A percentile compares a stretch with the other conserved stretches of the same genome.
phyloP scores from a whole-genome alignment of 2,113 vertebrate species.

The Charadrius vociferus region DNA sequence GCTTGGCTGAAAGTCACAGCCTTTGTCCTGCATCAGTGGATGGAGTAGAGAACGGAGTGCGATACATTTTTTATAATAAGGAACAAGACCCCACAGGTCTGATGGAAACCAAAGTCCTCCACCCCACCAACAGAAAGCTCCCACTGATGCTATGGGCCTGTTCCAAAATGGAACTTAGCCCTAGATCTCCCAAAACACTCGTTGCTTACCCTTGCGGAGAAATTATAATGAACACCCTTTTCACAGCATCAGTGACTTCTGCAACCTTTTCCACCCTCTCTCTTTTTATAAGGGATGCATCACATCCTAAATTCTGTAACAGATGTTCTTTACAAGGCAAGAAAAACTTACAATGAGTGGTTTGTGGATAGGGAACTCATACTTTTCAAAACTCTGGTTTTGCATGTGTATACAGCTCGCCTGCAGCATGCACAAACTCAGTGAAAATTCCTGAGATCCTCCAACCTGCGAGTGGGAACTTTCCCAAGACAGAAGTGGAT shows the following conservation, averaged over 20 bases:
- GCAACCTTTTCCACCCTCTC: neutral
- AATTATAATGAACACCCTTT: neutral
- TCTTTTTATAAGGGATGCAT: neutral
- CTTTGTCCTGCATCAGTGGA: neutral
- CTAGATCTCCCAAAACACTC: neutral
- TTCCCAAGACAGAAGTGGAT: neutral
- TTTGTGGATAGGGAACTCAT: neutral
- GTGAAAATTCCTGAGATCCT: neutral
- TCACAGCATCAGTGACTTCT: neutral
- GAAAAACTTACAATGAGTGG: neutral
- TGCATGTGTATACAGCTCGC: neutral
- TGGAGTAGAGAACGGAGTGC: neutral
- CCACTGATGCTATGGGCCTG: neutral
- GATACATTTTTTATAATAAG: neutral
- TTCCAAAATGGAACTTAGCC: neutral
- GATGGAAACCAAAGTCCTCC: neutral
- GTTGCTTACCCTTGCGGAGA: neutral
- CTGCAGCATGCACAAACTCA: neutral
- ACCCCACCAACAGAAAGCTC: neutral
- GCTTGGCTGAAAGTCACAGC: slow-evolving; percentile 10
- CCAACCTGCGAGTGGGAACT: neutral
- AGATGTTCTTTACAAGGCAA: slow-evolving; percentile 41
- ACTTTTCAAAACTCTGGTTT: neutral
- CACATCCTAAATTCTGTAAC: slow-evolving; percentile 20
- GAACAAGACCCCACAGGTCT: neutral